A percentile compares a stretch with the other conserved stretches of the same genome.
These are phyloP conservation scores for Corythoichthys haematopterus DNA, from an alignment of 2,113 vertebrate species.

Conservation along the genomic window DNA sequence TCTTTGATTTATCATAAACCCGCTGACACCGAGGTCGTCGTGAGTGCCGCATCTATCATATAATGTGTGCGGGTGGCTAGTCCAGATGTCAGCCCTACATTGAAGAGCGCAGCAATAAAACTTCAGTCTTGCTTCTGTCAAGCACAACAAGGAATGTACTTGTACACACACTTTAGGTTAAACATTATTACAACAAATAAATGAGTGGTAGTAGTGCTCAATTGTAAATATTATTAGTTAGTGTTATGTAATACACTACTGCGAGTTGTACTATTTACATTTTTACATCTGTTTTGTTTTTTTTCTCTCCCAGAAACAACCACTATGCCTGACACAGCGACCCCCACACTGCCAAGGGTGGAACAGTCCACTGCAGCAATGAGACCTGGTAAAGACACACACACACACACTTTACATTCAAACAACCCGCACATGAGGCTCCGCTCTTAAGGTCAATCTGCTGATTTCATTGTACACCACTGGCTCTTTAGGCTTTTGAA, in stretches of 20 bases:
- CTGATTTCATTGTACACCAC: slow-evolving; percentile 56
- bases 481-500: slow-evolving; percentile 48
- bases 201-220: background rate
- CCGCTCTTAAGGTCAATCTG: slow-evolving; percentile 50
- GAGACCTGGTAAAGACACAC: slow-evolving; percentile 46
- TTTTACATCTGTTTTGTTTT: background rate
- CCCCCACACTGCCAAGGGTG: slow-evolving; percentile 80
- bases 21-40: slow-evolving; percentile 56
- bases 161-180: background rate
- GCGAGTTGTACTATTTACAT: background rate
- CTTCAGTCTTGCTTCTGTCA: background rate
- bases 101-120: background rate
- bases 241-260: background rate
- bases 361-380: slow-evolving; percentile 80
- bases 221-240: background rate
- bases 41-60: slow-evolving; percentile 56
- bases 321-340: slow-evolving; percentile 79
- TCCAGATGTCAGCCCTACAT: slow-evolving; percentile 16
- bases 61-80: slow-evolving; percentile 11
- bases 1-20: slow-evolving; percentile 44
- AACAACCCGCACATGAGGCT: slow-evolving; percentile 8
- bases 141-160: background rate
- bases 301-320: slow-evolving; percentile 73
- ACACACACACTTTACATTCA: slow-evolving; percentile 3
- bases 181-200: slow-evolving; percentile 3